Evolutionary conservation across 2,888 invertebrate species (phyloP), one percentile per base, ranked within the genome.

Genomic region (Synergus gifuensis): DNA sequence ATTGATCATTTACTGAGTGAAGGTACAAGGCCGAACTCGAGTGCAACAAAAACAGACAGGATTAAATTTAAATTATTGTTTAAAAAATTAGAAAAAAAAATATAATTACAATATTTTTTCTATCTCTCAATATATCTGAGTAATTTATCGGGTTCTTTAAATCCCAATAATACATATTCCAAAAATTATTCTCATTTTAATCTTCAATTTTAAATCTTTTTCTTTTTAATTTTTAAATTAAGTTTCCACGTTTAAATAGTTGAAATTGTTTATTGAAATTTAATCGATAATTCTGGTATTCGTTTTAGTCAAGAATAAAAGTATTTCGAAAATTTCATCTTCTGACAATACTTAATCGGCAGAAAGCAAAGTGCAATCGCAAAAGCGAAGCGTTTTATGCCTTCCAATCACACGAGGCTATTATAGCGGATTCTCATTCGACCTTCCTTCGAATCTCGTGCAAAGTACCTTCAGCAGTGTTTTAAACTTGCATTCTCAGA

Each of bases 401-500:
- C 60, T 60, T 60, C 60, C 11, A 60, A 60, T 60, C 60, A 60
- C 60, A 60, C 60, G 60, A 22, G 60, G 60, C 60, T 60, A 22
- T 22, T 60, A 60, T 60, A 60, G 60, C 60, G 60, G 22, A 60
- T 60, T 60, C 60, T 60, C 22, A 18, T 60, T 60, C 60, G 60
- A 60, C 60, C 60, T 60, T 60, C 60, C 60, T 60, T 60, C 60
- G 22, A 60, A 60, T 60, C 60, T 60, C 60, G 60, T 60, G 60
- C 22, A 60, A 22, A 22, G 22, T 22, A 22, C 60, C 60, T 60
- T 12, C 60, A 60, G 58, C 58, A 58, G 18, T 11, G 54, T n/a
- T 60, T 60, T 60, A 60, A 60, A 60, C 60, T 60, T 22, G 18
- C 22, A 22, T 22, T 60, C 11, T 60, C 18, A 60, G 22, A 60